Percentiles rank a stretch among this genome's conserved stretches.
Evolutionary conservation across 2,797 vertebrate genomes (phyloP).

Genomic region (Tauraco hartlaubi): DNA sequence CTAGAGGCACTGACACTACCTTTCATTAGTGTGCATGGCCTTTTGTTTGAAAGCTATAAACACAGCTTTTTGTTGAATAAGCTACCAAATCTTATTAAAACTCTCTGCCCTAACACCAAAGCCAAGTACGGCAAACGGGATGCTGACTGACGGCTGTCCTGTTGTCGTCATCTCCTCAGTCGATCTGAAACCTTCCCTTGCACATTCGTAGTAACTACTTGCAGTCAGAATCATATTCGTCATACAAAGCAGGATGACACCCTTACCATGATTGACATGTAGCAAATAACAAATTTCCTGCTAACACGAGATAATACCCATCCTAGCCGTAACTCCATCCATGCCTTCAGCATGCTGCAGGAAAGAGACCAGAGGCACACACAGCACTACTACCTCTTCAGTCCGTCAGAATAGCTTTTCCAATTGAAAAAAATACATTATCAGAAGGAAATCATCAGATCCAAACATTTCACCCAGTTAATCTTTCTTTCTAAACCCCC

Average conservation of each 20-base stretch:
- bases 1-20: neutral
- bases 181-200: neutral
- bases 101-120: neutral
- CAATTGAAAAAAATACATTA: neutral
- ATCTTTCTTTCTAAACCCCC: neutral
- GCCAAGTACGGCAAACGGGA: rapidly evolving
- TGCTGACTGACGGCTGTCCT: neutral
- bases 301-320: neutral
- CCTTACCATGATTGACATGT: rapidly evolving
- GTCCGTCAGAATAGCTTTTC: neutral
- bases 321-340: neutral
- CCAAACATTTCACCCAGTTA: neutral
- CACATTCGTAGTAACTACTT: neutral
- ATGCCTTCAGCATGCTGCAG: neutral
- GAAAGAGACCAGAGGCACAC: no score
- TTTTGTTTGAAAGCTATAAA: neutral
- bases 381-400: neutral
- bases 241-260: neutral
- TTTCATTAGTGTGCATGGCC: neutral
- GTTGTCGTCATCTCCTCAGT: rapidly evolving
- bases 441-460: neutral
- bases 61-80: neutral
- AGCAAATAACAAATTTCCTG: neutral
- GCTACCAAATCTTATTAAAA: neutral
- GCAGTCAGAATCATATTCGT: neutral